Base-by-base conservation (phyloP, 2,797 vertebrate genomes). In the Cynopterus sphinx region DNA sequence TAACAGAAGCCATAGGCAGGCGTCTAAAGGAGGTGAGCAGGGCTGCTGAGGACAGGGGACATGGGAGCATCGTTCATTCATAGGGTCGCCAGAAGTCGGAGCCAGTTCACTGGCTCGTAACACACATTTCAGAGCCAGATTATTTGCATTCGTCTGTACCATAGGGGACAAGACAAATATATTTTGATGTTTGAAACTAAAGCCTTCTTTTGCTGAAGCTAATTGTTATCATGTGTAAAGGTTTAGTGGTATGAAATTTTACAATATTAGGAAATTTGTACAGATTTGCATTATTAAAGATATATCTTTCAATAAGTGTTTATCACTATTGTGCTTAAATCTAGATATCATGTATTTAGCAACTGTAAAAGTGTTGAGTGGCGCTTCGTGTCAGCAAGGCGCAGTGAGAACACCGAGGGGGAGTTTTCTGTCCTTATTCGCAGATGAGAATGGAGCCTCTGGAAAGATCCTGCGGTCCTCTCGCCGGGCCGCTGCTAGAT, bases 181-280 rank as follows among this genome's bases (percentile, higher is more conserved):
- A 71, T 77, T 51, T 33, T 51, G 31, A 46, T 85, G 11, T 77
- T 59, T 33, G n/a, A 12, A 21, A 63, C 13, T 67, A 63, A 81
- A 92, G 17, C 68, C 7, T 57, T 82, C 51, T 51, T 68, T 28
- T 89, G n/a, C 39, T 61, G 36, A 84, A 61, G 53, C 84, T 84
- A 73, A 82, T 67, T 94, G 70, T 87, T 77, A 63, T 31, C 15
- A 59, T 36, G 21, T 88, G 46, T 86, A 61, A 93, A 79, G 88
- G 82, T 61, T 87, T 94, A 84, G 24, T 61, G 17, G 36, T 10
- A 26, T 51, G 77, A 84, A 91, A 63, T 87, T 88, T 96, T 75
- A 79, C 2, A 55, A 16, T 78, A 17, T 75, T 92, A 93, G 63
- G 74, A 90, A 78, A 61, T 53, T 41, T 59, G n/a, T 59, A 88